Evolutionary conservation across 2,113 vertebrate species (phyloP).

Genomic region (Psephotus haematonotus): DNA sequence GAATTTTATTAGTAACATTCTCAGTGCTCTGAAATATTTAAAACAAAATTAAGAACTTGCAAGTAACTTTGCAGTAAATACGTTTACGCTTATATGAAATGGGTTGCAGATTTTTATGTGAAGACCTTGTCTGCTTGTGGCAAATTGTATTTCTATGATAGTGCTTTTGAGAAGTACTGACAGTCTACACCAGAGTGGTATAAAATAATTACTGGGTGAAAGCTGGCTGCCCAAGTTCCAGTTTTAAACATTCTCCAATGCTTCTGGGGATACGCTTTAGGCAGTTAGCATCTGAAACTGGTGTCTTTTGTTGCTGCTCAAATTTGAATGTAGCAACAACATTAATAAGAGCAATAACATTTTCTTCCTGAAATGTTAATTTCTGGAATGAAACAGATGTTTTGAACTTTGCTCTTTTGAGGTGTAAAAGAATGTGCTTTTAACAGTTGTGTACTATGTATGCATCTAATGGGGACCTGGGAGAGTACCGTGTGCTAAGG

Average conservation of each 20-base stretch:
- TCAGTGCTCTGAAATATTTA: background rate
- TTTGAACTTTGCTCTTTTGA: background rate
- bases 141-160: background rate
- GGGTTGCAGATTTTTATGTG: background rate
- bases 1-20: background rate
- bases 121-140: background rate
- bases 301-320: background rate
- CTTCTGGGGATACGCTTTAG: background rate
- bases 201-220: background rate
- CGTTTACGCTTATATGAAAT: background rate
- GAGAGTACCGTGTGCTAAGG: background rate
- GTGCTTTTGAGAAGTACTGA: background rate
- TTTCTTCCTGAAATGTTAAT: background rate
- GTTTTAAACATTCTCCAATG: background rate
- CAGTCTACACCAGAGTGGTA: background rate
- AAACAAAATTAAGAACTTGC: background rate
- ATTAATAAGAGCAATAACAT: background rate
- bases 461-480: background rate
- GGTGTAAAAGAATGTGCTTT: background rate
- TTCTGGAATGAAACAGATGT: background rate
- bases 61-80: background rate
- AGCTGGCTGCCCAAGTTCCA: background rate
- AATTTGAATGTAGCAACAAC: background rate
- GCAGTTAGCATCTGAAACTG: background rate
- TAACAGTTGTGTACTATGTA: background rate